Base-by-base conservation (phyloP, 1,140 invertebrate genomes). In the Nomia melanderi region DNA sequence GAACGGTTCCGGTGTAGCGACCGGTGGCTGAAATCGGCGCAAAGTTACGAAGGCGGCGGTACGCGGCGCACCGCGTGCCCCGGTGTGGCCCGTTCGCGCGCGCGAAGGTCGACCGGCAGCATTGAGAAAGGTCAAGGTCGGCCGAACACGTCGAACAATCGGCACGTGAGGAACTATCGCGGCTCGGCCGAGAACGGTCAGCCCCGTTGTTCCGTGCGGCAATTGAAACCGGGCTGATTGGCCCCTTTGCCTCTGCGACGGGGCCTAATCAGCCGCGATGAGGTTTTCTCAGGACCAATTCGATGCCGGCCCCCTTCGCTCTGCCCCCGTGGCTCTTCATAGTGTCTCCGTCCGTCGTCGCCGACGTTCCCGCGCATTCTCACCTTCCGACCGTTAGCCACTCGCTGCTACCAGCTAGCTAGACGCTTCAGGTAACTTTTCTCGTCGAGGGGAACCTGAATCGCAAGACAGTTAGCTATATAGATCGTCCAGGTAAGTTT, bases 41-140 rank as follows among this genome's bases (percentile, higher is more conserved):
- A 53, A 53, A 53, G 41, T 17, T 17, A 14, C 41, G 12, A 14
- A 44, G 14, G 4, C 7, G 5, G 8, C n/a, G 50, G 12, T 25
- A 53, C 25, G 1, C 3, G n/a, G 7, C 17, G 1, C 6, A 2
- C 6, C 0, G n/a, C n/a, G 9, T 14, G 3, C 8, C 2, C 9
- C n/a, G 7, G 5, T 9, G 23, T 3, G 11, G 17, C 7, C 8
- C 14, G 31, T 64, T 36, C 23, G 41, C 53, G 14, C 17, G 39
- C 27, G 53, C 9, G 29, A 62, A 82, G 62, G 33, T 71, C 53
- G 29, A 36, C 25, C 8, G 70, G 31, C 25, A 62, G 47, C 36
- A 59, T 76, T 62, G 54, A 54, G 56, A 79, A 77, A 79, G 66
- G 53, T 79, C 78, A 79, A 79, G 79, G 77, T 1, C 53, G 77